Evolutionary conservation across 2,888 invertebrate genomes (phyloP), one percentile per base, ranked within the genome.

Genomic region (Athrips mouffetella): DNA sequence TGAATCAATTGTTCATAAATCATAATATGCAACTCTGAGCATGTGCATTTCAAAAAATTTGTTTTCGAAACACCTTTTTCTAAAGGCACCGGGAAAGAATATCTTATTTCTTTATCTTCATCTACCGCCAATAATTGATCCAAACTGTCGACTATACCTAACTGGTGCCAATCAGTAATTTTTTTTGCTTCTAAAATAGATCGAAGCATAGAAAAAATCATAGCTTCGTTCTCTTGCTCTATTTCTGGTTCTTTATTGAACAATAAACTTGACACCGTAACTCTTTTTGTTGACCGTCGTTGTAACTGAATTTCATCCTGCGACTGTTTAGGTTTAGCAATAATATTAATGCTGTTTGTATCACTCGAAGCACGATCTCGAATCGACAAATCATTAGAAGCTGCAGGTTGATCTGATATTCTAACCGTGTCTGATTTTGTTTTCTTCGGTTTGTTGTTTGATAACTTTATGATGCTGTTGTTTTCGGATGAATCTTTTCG

Each of bases 1-100:
- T 77, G 55, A 47, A 84, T 71, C 6, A 88, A 62, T 63, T 88
- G 85, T 51, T 84, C 80, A 57, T 67, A 74, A 58, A 85, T 76
- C 27, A 67, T 65, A 30, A 86, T 73, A 48, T 76, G 76, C 52
- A 87, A 63, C 49, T 86, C 82, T 15, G 75, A 56, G 62, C 88
- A 88, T 4, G 80, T 76, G 53, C 88, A 88, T 60, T 66, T 77
- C 10, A 57, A 60, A 49, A 87, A 74, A 55, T 83, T 66, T 0
- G 73, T 84, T 59, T 66, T 51, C 0, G 88, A 86, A 37, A 80
- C 70, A 25, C 73, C 75, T 50, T 74, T 76, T 60, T 81, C 80
- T 49, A 88, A 63, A 56, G 69, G 70, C 6, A 86, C 58, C 48
- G 58, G 60, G 45, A 82, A 4, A 62, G 59, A 49, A 59, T 59